Conservation (phyloP, 2,888 invertebrate genomes). For the Xylophagus ater region DNA sequence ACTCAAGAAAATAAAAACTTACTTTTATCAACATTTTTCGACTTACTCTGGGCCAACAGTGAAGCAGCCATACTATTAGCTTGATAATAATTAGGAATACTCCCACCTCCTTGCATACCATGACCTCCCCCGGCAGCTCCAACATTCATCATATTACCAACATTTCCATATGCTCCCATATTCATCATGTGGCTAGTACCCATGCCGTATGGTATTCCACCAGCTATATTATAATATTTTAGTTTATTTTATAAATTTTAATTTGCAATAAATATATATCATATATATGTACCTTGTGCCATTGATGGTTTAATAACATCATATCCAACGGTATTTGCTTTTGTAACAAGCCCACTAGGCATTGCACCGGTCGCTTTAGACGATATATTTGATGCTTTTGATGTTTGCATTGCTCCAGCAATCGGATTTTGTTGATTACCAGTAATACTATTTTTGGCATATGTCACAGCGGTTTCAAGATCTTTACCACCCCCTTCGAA, state of each 20-base stretch:
- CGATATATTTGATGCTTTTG: constrained; percentile 18
- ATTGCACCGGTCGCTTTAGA: constrained; percentile 23
- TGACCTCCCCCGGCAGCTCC: too few species aligned
- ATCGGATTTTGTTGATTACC: constrained; percentile 20
- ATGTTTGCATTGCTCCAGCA: constrained; percentile 16
- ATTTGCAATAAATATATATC: not conserved
- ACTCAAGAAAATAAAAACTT: constrained; percentile 11
- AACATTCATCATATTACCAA: too few species aligned
- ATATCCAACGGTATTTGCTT: constrained; percentile 41
- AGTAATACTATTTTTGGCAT: constrained; percentile 44
- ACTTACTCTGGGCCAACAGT: constrained; percentile 78
- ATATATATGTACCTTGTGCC: constrained; percentile 10
- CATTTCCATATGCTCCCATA: too few species aligned
- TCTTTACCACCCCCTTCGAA: constrained; percentile 72
- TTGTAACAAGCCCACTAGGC: constrained; percentile 42
- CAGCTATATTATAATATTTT: too few species aligned
- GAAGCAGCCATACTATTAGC: constrained; percentile 52
- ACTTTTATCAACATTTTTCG: constrained; percentile 20
- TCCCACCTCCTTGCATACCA: constrained; percentile 33
- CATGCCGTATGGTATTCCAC: constrained; percentile 17
- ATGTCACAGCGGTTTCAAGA: constrained; percentile 64
- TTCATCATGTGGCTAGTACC: constrained; percentile 33
- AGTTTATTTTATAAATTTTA: not conserved
- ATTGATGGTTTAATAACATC: constrained; percentile 42
- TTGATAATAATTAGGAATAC: constrained; percentile 39